Conservation (phyloP, 2,888 invertebrate genomes). For the Venusia cambrica region DNA sequence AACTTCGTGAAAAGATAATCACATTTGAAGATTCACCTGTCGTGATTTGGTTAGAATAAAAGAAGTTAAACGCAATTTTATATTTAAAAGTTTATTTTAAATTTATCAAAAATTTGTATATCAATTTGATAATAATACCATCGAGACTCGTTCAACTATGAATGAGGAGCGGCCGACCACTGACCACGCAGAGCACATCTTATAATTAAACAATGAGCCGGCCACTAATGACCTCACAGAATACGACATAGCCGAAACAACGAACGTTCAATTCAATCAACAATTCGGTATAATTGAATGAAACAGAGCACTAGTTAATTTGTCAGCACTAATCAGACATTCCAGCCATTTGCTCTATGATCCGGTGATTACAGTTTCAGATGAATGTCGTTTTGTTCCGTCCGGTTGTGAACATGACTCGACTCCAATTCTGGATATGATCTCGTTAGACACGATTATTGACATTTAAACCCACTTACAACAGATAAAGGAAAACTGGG, state of each 20-base stretch:
- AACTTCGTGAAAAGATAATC: no score
- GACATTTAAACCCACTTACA: no score
- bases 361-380: conserved; percentile 10
- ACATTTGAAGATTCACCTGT: no score
- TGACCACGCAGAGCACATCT: conserved; percentile 25
- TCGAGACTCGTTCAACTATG: conserved; percentile 3
- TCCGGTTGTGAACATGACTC: conserved; percentile 2
- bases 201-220: conserved; percentile 18
- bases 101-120: no score
- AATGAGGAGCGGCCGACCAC: conserved; percentile 2
- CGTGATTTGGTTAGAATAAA: no score
- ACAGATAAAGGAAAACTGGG: no score
- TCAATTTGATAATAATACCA: no score
- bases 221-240: conserved; percentile 17
- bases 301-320: conserved; percentile 24
- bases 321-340: conserved; percentile 21
- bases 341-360: conserved; percentile 19
- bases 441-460: no score
- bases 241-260: conserved; percentile 11
- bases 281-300: conserved; percentile 25
- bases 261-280: conserved; percentile 25
- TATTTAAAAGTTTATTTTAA: no score
- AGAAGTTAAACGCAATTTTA: no score
- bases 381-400: conserved; percentile 12
- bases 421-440: no score